Percentiles rank a stretch among this genome's conserved stretches.
Conservation (phyloP, 2,888 invertebrate genomes). For the Sicus ferrugineus region DNA sequence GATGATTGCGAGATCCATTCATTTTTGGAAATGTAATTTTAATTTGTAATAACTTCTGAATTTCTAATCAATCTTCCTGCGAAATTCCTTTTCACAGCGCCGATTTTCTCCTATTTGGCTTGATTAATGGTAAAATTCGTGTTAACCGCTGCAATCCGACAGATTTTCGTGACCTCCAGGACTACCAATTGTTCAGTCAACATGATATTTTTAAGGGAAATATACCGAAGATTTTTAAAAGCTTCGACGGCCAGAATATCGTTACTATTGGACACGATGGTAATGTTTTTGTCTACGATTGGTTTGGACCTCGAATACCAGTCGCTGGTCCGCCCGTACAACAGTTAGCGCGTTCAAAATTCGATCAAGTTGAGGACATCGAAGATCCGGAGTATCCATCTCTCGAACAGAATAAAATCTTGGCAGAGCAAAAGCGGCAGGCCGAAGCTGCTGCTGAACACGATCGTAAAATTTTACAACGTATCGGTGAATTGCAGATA, state of each 20-base stretch:
- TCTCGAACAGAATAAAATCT: constrained; percentile 74
- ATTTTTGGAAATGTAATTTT: constrained; percentile 67
- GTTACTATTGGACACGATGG: constrained; percentile 78
- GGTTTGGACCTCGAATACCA: constrained; percentile 62
- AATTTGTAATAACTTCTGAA: not conserved
- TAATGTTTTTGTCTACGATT: constrained; percentile 76
- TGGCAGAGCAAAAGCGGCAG: constrained; percentile 67
- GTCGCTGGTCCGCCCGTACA: not conserved
- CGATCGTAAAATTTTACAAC: constrained; percentile 69
- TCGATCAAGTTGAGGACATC: constrained; percentile 56
- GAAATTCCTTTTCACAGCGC: constrained; percentile 54
- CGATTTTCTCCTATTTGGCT: constrained; percentile 70
- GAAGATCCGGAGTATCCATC: constrained; percentile 54
- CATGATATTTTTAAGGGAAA: constrained; percentile 78
- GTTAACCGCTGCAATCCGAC: constrained; percentile 66
- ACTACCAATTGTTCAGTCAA: constrained; percentile 77
- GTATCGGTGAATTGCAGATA: constrained; percentile 68
- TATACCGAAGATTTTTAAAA: constrained; percentile 72
- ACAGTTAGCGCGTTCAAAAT: not conserved
- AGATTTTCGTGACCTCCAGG: constrained; percentile 68
- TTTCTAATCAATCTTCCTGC: not conserved
- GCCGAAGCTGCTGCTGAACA: constrained; percentile 65
- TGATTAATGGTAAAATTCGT: constrained; percentile 70
- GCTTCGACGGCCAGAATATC: constrained; percentile 67
- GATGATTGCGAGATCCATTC: constrained; percentile 70